These are phyloP conservation scores for Grapholita molesta DNA, from an alignment of 1,140 invertebrate species.

Conservation along the genomic window DNA sequence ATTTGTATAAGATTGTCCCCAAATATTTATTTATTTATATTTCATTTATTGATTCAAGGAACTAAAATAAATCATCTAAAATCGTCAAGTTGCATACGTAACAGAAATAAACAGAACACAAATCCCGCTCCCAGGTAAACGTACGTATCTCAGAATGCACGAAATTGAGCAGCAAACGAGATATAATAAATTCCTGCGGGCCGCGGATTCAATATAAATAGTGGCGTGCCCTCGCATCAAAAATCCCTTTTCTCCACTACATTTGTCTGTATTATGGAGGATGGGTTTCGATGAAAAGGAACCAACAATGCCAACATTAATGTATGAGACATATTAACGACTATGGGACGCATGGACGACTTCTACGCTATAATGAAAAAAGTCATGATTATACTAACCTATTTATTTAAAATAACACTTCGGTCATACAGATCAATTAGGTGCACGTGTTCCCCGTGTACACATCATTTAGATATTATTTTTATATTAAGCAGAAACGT, in stretches of 20 bases:
- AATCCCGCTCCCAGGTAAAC: not conserved
- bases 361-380: too few relatives aligned
- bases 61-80: not conserved
- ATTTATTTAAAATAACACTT: too few relatives aligned
- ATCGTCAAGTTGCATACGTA: not conserved
- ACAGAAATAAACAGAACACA: slow-evolving; percentile 12
- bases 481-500: too few relatives aligned
- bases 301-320: not conserved
- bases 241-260: slow-evolving; percentile 43
- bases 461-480: too few relatives aligned
- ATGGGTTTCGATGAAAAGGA: slow-evolving; percentile 5
- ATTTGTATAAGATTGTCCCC: too few relatives aligned
- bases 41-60: too few relatives aligned
- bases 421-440: too few relatives aligned
- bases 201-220: slow-evolving; percentile 59
- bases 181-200: slow-evolving; percentile 49
- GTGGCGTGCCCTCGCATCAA: slow-evolving; percentile 38
- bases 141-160: slow-evolving; percentile 26
- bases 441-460: too few relatives aligned
- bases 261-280: slow-evolving; percentile 52
- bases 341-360: too few relatives aligned
- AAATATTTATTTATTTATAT: too few relatives aligned
- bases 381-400: too few relatives aligned
- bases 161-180: slow-evolving; percentile 53
- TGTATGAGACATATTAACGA: too few relatives aligned